Evolutionary conservation across 2,888 invertebrate species (phyloP).

Genomic region (Melinaea menophilus): DNA sequence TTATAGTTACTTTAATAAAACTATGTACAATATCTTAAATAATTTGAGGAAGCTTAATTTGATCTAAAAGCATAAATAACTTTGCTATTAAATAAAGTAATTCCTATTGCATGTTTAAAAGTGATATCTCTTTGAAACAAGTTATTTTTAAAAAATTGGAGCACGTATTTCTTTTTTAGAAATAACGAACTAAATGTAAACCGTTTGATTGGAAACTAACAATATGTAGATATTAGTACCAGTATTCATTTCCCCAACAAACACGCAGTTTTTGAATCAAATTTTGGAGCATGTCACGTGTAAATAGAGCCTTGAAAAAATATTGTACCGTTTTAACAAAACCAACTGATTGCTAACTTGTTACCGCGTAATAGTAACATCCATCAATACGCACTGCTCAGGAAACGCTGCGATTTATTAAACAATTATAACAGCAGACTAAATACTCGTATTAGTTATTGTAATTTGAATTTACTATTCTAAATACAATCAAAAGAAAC

Average conservation of each 20-base stretch:
- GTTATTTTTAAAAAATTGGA: neutral
- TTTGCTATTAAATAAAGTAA: too few species aligned
- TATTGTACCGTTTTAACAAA: conserved; percentile 16
- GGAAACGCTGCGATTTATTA: neutral
- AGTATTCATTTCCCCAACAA: conserved; percentile 5
- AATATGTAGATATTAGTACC: conserved; percentile 2
- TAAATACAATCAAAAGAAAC: too few species aligned
- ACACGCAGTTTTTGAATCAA: conserved; percentile 9
- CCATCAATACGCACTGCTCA: conserved; percentile 2
- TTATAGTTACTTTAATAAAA: too few species aligned
- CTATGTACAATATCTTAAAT: too few species aligned
- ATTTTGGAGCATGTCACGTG: conserved; percentile 4
- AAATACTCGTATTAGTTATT: too few species aligned
- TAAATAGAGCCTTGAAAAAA: conserved; percentile 19
- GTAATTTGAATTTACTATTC: too few species aligned
- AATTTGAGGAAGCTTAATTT: too few species aligned
- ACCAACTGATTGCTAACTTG: conserved; percentile 27
- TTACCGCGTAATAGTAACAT: conserved; percentile 14
- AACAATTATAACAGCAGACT: too few species aligned
- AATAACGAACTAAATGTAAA: neutral
- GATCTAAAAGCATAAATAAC: too few species aligned
- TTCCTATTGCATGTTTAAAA: too few species aligned
- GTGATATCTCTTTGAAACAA: too few species aligned
- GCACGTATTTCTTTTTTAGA: neutral
- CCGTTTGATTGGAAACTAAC: conserved; percentile 6